Percentiles rank a stretch among this genome's conserved stretches.
Conservation (phyloP, 2,797 vertebrate species). For the Bradypodion pumilum region DNA sequence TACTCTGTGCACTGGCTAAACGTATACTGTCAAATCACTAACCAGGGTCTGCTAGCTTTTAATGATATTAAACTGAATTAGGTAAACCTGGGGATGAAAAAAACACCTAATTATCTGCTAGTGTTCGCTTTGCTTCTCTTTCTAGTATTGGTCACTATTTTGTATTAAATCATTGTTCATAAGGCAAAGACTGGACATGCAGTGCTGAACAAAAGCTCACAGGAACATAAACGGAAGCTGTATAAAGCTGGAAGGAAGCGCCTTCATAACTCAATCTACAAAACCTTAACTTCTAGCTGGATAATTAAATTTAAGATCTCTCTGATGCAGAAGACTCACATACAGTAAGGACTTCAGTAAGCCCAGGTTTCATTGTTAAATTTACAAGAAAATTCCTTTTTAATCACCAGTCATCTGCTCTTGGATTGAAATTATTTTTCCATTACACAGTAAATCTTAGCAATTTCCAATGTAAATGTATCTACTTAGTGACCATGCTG, state of each 20-base stretch:
- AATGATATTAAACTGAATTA: not conserved
- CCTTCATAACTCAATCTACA: not conserved
- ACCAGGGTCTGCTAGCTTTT: not conserved
- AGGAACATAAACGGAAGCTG: not conserved
- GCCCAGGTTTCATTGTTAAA: not conserved
- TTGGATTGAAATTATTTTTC: not conserved
- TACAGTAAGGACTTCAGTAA: not conserved
- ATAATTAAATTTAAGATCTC: not conserved
- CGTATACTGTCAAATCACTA: too few relatives aligned
- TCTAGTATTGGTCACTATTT: not conserved
- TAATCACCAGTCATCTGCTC: too few relatives aligned
- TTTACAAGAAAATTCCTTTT: not conserved
- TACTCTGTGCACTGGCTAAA: not conserved
- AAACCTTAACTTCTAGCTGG: not conserved
- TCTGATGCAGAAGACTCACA: not conserved
- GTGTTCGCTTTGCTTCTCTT: not conserved
- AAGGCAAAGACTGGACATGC: not conserved
- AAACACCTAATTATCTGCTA: not conserved
- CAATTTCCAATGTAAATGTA: not conserved
- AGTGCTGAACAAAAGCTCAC: not conserved
- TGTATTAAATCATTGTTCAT: not conserved
- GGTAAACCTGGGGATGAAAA: not conserved
- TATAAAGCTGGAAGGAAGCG: not conserved
- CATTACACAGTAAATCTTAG: not conserved
- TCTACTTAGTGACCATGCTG: too few relatives aligned